Conservation (phyloP, 1,140 invertebrate genomes). For the Cydia pomonella region DNA sequence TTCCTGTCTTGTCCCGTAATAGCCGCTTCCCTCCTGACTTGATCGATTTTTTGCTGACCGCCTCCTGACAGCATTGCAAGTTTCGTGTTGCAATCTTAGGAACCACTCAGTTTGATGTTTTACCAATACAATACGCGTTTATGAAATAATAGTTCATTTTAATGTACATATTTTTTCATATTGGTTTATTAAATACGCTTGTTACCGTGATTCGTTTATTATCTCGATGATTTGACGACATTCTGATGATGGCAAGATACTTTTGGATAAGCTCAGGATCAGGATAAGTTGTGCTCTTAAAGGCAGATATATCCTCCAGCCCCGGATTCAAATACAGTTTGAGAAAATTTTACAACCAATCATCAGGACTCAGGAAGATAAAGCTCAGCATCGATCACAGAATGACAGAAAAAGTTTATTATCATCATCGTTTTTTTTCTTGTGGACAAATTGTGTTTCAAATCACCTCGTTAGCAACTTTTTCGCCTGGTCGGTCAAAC, state of each 20-base stretch:
- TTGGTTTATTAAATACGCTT: too few species aligned
- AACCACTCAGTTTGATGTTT: neutral
- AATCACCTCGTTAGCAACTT: slow-evolving; percentile 4
- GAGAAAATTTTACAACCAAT: too few species aligned
- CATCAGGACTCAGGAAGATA: too few species aligned
- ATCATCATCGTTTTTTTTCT: neutral
- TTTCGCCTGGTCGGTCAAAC: neutral
- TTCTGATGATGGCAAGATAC: too few species aligned
- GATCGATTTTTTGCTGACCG: slow-evolving; percentile 32
- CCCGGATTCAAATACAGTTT: too few species aligned
- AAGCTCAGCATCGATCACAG: too few species aligned
- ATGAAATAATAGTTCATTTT: neutral
- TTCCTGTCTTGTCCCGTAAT: slow-evolving; percentile 22
- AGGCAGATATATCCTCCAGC: too few species aligned
- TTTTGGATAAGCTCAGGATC: too few species aligned
- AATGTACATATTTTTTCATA: too few species aligned
- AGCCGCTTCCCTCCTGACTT: slow-evolving; percentile 33
- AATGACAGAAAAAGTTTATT: neutral
- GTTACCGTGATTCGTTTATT: too few species aligned
- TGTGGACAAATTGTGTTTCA: neutral
- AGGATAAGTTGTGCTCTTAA: too few species aligned
- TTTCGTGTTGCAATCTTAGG: slow-evolving; percentile 15
- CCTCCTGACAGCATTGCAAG: slow-evolving; percentile 11
- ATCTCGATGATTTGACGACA: too few species aligned
- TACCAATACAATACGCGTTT: neutral